Evolutionary conservation across 2,113 vertebrate genomes (phyloP).

Genomic region (Prochilodus magdalenae): DNA sequence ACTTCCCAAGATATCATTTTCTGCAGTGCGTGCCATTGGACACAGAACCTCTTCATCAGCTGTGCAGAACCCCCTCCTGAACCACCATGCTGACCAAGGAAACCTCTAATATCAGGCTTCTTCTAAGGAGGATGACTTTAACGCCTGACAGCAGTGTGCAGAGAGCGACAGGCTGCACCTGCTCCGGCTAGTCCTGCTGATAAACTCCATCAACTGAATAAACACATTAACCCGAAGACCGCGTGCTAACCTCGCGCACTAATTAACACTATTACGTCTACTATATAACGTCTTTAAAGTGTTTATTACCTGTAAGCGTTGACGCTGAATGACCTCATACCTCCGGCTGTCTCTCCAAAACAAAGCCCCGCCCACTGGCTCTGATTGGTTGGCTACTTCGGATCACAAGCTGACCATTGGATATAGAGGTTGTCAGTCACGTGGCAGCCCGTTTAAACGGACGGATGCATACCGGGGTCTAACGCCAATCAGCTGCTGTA

Average conservation of each 20-base stretch:
- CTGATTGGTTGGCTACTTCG: slow-evolving; percentile 1
- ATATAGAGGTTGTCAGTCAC: not conserved
- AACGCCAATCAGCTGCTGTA: too few species aligned
- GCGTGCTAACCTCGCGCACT: not conserved
- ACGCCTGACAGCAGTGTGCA: too few species aligned
- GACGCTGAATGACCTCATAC: not conserved
- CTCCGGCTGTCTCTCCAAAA: not conserved
- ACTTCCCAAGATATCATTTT: too few species aligned
- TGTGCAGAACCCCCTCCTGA: too few species aligned
- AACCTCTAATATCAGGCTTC: too few species aligned
- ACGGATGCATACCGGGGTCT: not conserved
- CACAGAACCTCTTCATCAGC: too few species aligned
- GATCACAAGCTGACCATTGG: not conserved
- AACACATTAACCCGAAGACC: too few species aligned
- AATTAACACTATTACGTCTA: not conserved
- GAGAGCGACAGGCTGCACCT: too few species aligned
- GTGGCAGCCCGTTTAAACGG: not conserved
- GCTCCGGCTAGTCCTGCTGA: too few species aligned
- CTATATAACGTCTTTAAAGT: not conserved
- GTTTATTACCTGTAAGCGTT: not conserved
- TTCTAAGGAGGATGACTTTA: too few species aligned
- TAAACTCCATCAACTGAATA: not conserved
- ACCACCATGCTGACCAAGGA: too few species aligned
- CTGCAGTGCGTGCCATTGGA: too few species aligned
- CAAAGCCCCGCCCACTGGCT: slow-evolving; percentile 12